Percentiles rank a stretch among this genome's conserved stretches.
Evolutionary conservation across 2,888 invertebrate genomes (phyloP).

Genomic region (Mermis nigrescens): DNA sequence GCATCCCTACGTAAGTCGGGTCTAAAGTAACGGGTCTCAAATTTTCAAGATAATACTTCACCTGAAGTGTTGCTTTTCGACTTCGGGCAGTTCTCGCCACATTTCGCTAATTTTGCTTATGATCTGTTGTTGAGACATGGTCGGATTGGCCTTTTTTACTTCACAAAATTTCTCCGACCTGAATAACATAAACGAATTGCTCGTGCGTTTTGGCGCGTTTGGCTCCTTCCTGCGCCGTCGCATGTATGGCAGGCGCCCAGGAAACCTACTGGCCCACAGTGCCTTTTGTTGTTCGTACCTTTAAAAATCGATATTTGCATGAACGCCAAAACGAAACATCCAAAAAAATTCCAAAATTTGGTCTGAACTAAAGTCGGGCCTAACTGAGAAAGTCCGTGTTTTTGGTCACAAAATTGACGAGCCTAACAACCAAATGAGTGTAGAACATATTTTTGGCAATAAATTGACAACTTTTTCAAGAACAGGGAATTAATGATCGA

Average conservation of each 20-base stretch:
- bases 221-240: neutral
- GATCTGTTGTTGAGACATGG: neutral
- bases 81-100: neutral
- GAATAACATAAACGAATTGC: neutral
- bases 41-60: neutral
- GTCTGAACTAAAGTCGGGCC: too few relatives aligned
- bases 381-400: too few relatives aligned
- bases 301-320: too few relatives aligned
- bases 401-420: too few relatives aligned
- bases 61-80: neutral
- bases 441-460: too few relatives aligned
- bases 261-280: neutral
- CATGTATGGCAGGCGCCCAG: neutral
- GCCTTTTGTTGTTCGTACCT: neutral
- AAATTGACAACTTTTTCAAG: too few relatives aligned
- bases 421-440: too few relatives aligned
- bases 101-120: neutral
- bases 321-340: too few relatives aligned
- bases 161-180: neutral
- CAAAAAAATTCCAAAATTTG: too few relatives aligned
- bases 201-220: neutral
- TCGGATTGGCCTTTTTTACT: neutral
- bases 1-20: too few relatives aligned
- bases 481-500: too few relatives aligned
- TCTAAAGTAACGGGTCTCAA: too few relatives aligned